Conservation (phyloP, 2,113 vertebrate species). For the Ptychochromis oligacanthus region DNA sequence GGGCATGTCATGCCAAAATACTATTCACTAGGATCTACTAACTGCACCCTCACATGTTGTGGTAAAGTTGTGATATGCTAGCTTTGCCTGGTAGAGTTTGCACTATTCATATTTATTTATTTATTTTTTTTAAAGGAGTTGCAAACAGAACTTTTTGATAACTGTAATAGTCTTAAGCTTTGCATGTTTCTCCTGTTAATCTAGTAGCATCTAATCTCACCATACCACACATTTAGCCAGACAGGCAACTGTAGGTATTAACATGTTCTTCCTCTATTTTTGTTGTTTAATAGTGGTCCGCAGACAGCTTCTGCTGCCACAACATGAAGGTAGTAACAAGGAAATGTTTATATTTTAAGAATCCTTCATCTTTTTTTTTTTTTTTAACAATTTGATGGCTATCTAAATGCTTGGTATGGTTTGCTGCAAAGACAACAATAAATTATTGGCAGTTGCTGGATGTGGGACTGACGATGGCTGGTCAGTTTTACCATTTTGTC, state of each 20-base stretch:
- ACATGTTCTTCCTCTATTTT: neutral
- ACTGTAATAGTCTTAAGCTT: neutral
- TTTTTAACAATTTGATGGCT: no score
- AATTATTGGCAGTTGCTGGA: no score
- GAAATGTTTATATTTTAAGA: neutral
- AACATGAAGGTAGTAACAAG: no score
- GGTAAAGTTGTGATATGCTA: neutral
- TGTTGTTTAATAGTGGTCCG: rapidly evolving
- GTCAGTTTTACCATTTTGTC: no score
- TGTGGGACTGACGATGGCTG: no score
- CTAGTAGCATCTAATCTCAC: neutral
- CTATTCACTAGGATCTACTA: neutral
- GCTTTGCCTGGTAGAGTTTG: neutral
- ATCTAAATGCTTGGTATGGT: rapidly evolving
- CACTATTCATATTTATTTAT: neutral
- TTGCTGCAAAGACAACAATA: neutral
- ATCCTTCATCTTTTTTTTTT: no score
- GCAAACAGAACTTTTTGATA: neutral
- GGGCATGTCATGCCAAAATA: neutral
- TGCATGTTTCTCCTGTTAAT: neutral
- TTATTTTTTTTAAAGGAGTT: neutral
- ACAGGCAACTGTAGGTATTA: neutral
- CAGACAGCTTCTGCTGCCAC: neutral
- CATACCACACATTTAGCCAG: neutral
- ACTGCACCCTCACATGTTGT: neutral